phyloP scores from a whole-genome alignment of 2,797 vertebrate genomes.

The Chelmon rostratus region DNA sequence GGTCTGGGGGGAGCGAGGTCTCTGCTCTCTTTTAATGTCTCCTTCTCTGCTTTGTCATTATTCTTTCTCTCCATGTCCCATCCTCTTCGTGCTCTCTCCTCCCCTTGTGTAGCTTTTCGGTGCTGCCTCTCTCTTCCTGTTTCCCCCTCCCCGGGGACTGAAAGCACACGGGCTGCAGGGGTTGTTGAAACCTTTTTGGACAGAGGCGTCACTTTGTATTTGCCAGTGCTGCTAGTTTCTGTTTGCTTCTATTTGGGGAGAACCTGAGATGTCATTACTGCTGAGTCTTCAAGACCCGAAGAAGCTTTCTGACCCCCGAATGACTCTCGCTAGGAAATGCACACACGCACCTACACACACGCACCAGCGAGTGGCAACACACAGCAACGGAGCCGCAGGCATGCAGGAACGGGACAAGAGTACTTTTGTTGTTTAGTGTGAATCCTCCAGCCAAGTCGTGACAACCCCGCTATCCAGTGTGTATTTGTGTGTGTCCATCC shows the following conservation, averaged over 20 bases:
- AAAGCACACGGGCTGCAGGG: slow-evolving; percentile 47
- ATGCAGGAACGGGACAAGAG: slow-evolving; percentile 65
- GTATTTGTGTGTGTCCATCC: slow-evolving; percentile 68
- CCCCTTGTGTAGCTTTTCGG: slow-evolving; percentile 34
- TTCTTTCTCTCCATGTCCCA: slow-evolving; percentile 34
- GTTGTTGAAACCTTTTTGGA: slow-evolving; percentile 63
- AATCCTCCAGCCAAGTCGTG: slow-evolving; percentile 74
- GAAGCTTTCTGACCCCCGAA: slow-evolving; percentile 59
- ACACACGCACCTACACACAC: slow-evolving; percentile 14
- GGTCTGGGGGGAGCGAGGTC: slow-evolving; percentile 52
- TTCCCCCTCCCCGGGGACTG: slow-evolving; percentile 30
- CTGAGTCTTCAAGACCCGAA: slow-evolving; percentile 52
- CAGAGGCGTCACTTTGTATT: slow-evolving; percentile 65
- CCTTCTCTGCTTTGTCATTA: slow-evolving; percentile 40
- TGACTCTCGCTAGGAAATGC: slow-evolving; percentile 45
- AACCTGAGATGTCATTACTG: slow-evolving; percentile 56
- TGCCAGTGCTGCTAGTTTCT: slow-evolving; percentile 44
- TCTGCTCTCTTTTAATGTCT: slow-evolving; percentile 48
- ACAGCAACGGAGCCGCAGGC: slow-evolving; percentile 42
- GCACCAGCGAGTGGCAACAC: slow-evolving; percentile 26
- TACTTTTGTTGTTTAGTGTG: slow-evolving; percentile 73
- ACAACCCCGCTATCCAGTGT: slow-evolving; percentile 71
- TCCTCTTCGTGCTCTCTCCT: slow-evolving; percentile 31
- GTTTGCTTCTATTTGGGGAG: slow-evolving; percentile 55
- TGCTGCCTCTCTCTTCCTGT: slow-evolving; percentile 32